Evolutionary conservation across 2,888 invertebrate genomes (phyloP), one percentile per base, ranked within the genome.

Genomic region (Aphidius colemani): DNA sequence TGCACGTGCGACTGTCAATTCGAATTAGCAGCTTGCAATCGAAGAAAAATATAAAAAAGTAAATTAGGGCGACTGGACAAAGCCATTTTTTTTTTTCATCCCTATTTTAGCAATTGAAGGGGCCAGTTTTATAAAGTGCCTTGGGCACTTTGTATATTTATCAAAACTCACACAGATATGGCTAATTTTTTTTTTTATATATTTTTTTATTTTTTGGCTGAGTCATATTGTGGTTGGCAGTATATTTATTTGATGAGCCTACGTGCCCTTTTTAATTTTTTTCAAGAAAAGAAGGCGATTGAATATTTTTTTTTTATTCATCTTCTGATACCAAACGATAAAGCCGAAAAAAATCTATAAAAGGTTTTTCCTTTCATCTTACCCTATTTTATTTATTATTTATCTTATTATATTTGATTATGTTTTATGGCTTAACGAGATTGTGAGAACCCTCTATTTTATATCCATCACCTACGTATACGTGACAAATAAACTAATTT

Each of bases 1-100:
- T 70, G 69, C 71, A 71, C 70, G 70, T 71, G 69, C 65, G 64
- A 65, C 68, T 69, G 67, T 66, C 69, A 66, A 70, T 71, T 65
- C 66, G 69, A 71, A 71, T 71, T 69, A 71, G 69, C 66, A 63
- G 40, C 53, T 59, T 51, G 56, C 13, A 55, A 50, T 30, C 30
- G 30, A 30, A 30, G 5, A 30, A 30, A 46, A 61, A 45, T 45
- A 49, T 48, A 11, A 41, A 56, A 48, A 30, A 30, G 53, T 48
- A 48, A 41, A 41, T 41, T 59, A 53, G 62, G 57, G 57, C 45
- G 40, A 59, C 48, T 64, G 63, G 62, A 62, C 62, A 65, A 64
- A 44, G 11, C 56, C 5, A 30, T 58, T 56, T 40, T 56, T 58
- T 63, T 51, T 44, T 48, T 59, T 55, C 43, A 61, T 10, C 61